These are phyloP conservation scores for Porites lutea DNA, from an alignment of 64 coral and sea anemone species.

Conservation along the genomic window DNA sequence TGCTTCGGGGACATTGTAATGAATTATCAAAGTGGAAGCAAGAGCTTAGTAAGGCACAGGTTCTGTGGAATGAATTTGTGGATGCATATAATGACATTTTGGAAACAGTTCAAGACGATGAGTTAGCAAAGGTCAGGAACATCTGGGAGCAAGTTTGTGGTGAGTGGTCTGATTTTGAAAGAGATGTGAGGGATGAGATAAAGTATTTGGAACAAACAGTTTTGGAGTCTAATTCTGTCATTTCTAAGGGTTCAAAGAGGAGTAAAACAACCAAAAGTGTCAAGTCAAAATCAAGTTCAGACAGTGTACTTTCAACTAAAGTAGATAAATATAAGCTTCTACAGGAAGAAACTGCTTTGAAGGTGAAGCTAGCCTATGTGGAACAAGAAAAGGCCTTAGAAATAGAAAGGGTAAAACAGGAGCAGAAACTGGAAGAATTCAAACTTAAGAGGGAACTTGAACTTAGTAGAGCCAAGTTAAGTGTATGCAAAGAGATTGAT, in stretches of 20 bases:
- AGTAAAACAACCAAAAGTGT: conserved; percentile 4
- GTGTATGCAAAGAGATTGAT: conserved; percentile 35
- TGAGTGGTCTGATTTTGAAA: conserved; percentile 49
- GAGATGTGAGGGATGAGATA: conserved; percentile 48
- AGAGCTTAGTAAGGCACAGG: conserved; percentile 60
- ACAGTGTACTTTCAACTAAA: background rate
- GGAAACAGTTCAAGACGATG: conserved; percentile 1
- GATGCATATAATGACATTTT: conserved; percentile 24
- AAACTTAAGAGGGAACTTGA: conserved; percentile 45
- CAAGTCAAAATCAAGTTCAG: background rate
- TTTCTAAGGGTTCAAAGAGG: conserved; percentile 9
- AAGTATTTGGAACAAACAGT: conserved; percentile 36
- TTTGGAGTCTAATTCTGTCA: background rate
- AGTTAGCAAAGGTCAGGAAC: background rate
- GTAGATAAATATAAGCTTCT: conserved; percentile 33
- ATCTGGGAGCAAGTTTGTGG: conserved; percentile 16
- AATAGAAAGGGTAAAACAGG: conserved; percentile 30
- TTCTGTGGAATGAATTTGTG: conserved; percentile 44
- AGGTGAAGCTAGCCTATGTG: conserved; percentile 48
- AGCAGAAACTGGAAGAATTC: conserved; percentile 41
- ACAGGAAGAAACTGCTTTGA: conserved; percentile 53
- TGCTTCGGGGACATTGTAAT: conserved; percentile 35
- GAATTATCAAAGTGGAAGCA: conserved; percentile 12
- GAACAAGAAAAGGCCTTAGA: conserved; percentile 52
- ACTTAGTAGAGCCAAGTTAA: conserved; percentile 44